These are phyloP conservation scores for Elaeidobius kamerunicus DNA, from an alignment of 2,888 invertebrate genomes.

Conservation along the genomic window DNA sequence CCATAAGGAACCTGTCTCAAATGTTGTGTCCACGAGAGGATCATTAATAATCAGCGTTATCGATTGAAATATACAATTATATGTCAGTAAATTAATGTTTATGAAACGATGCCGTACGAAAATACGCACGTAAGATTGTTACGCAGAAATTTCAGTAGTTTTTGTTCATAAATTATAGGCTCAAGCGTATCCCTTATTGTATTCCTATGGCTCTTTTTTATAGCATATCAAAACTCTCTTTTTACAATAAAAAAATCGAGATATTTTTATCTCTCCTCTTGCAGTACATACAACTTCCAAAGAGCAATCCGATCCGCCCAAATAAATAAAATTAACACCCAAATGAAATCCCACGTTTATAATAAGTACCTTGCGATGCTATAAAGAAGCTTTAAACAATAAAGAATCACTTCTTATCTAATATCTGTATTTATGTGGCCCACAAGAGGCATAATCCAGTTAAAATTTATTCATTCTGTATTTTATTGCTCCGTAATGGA, in stretches of 20 bases:
- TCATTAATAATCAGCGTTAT: slow-evolving; percentile 25
- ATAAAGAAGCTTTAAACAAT: slow-evolving; percentile 22
- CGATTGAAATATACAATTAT: slow-evolving; percentile 14
- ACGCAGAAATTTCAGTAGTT: no score
- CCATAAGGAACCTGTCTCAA: slow-evolving; percentile 24
- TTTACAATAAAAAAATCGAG: no score
- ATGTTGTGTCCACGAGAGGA: slow-evolving; percentile 20
- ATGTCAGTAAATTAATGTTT: neutral
- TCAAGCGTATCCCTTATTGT: no score
- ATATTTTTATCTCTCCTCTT: no score
- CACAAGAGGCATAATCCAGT: slow-evolving; percentile 19
- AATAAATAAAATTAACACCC: neutral
- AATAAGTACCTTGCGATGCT: neutral
- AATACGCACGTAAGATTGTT: no score
- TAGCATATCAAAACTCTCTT: no score
- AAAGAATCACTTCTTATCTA: slow-evolving; percentile 27
- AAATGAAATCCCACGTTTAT: neutral
- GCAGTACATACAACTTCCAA: no score
- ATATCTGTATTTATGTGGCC: slow-evolving; percentile 25
- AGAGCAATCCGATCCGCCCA: neutral
- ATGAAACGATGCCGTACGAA: no score
- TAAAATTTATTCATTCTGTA: slow-evolving; percentile 24
- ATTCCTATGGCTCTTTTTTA: no score
- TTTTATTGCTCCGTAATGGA: slow-evolving; percentile 25
- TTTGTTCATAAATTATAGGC: no score